A percentile compares a stretch with the other conserved stretches of the same genome.
Evolutionary conservation across 2,113 vertebrate species (phyloP).

Genomic region (Dicerorhinus sumatrensis): DNA sequence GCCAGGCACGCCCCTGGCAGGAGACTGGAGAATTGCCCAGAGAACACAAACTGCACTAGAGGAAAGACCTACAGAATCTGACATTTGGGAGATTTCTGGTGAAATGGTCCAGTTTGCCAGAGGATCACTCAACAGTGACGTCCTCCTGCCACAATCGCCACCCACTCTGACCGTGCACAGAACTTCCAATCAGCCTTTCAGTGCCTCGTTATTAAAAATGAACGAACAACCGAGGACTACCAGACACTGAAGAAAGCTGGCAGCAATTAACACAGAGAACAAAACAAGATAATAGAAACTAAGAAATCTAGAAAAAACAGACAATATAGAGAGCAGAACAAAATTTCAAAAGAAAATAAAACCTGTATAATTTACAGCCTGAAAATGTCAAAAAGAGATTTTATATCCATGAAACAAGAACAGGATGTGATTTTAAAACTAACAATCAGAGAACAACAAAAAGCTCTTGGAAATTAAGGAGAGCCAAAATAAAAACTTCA

Average conservation of each 20-base stretch:
- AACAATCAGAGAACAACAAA: background rate
- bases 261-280: background rate
- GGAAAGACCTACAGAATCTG: background rate
- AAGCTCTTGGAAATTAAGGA: background rate
- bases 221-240: background rate
- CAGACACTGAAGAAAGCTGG: background rate
- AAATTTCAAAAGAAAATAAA: background rate
- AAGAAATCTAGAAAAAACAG: background rate
- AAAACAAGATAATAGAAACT: background rate
- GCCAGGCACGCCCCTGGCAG: background rate
- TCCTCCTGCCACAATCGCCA: background rate
- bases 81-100: background rate
- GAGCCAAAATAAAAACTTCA: background rate
- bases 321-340: background rate
- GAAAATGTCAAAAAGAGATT: conserved; percentile 8
- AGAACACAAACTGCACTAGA: background rate
- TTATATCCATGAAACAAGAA: background rate
- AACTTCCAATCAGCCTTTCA: background rate
- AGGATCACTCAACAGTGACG: background rate
- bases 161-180: no score
- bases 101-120: background rate
- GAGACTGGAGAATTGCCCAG: background rate
- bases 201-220: background rate
- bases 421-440: background rate
- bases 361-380: background rate